These are phyloP conservation scores for Drosophila orena DNA, from an alignment of 1,140 invertebrate species.

Conservation along the genomic window DNA sequence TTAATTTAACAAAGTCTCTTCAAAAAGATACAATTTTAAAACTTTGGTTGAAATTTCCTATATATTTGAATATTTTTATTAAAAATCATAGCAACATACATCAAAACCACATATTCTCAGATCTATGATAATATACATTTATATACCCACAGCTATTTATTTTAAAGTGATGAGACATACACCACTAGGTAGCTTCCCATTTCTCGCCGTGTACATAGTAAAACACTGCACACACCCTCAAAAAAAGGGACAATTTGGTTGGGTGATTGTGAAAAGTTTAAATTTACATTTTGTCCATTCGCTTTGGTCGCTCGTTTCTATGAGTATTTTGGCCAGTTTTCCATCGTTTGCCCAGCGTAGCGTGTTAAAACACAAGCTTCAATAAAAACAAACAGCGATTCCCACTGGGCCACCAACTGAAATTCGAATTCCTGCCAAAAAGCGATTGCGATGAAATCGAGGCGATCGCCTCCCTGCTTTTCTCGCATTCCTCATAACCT, in stretches of 20 bases:
- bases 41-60: too few relatives aligned
- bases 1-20: too few relatives aligned
- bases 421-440: constrained; percentile 27
- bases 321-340: constrained; percentile 69
- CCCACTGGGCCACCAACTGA: constrained; percentile 2
- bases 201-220: constrained; percentile 4
- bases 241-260: constrained; percentile 49
- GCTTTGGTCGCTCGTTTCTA: constrained; percentile 44
- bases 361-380: constrained; percentile 51
- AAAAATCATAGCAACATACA: too few relatives aligned
- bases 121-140: too few relatives aligned
- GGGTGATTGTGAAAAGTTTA: constrained; percentile 72
- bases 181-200: too few relatives aligned
- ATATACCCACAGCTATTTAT: too few relatives aligned
- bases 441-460: constrained; percentile 4
- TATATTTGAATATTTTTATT: too few relatives aligned
- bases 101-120: too few relatives aligned
- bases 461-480: constrained; percentile 26
- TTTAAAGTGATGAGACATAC: too few relatives aligned
- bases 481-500: constrained; percentile 31
- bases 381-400: constrained; percentile 37
- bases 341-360: constrained; percentile 63
- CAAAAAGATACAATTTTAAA: too few relatives aligned
- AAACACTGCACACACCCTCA: constrained; percentile 20
- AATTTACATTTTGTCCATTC: constrained; percentile 76